Base-by-base conservation (phyloP, 2,113 vertebrate species). In the Patagioenas fasciata region DNA sequence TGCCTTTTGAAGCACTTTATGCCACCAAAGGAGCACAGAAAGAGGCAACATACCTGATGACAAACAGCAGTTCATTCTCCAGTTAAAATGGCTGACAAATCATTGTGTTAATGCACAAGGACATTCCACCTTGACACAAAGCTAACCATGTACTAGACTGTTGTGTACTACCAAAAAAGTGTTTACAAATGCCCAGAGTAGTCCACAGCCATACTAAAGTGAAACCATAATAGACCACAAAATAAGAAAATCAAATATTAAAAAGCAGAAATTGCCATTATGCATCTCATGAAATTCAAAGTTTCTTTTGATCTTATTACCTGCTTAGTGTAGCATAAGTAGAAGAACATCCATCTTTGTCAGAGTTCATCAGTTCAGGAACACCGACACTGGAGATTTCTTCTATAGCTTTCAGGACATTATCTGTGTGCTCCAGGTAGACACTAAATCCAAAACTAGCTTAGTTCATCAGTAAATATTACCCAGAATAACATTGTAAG, bases 241-340 rank as follows among this genome's bases (percentile, higher is more conserved):
- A 89, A 54, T 34, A 66, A 85, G 24, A 92, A 65, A 93, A 65
- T 8, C 1, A 62, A 64, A 32, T 34, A 65, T 29, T 72, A 40
- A 54, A 70, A 82, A 79, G 48, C 13, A 89, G 53, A 81, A 89
- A 69, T 54, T 87, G n/a, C 25, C 64, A 67, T 9, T 53, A 44
- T 56, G 19, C 18, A 40, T 66, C 34, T 54, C 9, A 61, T 2
- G 29, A 51, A 65, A 73, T 48, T 51, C 7, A 8, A 94, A 40
- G 26, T 38, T 34, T 79, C 72, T 38, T 16, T 4, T 57, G 32
- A 79, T 85, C 13, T 11, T 40, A 47, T 94, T 98, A 99, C 99
- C 98, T 99, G 97, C 79, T 99, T 36, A 99, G 97, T 4, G 99
- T 99, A 75, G 99, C 99, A 87, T 99, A 99, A 2, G 98, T 98